A percentile compares a stretch with the other conserved stretches of the same genome.
phyloP scores from a whole-genome alignment of 2,113 vertebrate genomes.

The Cettia cetti region DNA sequence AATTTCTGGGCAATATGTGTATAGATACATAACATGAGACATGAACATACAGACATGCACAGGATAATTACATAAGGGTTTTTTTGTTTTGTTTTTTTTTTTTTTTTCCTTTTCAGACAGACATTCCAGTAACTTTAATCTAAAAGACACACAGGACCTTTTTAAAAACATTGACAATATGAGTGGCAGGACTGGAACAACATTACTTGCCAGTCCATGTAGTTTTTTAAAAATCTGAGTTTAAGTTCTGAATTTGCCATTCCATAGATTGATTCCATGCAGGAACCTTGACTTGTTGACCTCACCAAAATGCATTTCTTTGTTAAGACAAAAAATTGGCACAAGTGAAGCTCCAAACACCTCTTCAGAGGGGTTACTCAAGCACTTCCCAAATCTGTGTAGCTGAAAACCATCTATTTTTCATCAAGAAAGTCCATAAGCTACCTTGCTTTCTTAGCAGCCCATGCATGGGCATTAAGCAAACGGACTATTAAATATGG shows the following conservation, averaged over 20 bases:
- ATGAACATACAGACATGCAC: neutral
- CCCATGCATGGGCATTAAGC: neutral
- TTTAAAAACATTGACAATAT: neutral
- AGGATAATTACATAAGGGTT: neutral
- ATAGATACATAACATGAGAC: neutral
- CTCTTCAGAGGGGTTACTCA: neutral
- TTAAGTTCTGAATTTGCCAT: neutral
- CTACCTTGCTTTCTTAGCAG: neutral
- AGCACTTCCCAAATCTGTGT: neutral
- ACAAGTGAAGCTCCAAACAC: neutral
- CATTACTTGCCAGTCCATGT: neutral
- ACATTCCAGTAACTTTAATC: neutral
- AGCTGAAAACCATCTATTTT: neutral
- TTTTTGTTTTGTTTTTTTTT: too few relatives aligned
- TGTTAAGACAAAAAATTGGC: neutral
- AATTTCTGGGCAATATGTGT: neutral
- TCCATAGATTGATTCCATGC: neutral
- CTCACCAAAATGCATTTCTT: neutral
- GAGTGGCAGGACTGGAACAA: neutral
- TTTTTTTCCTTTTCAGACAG: neutral
- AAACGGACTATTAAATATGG: neutral
- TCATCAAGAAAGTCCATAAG: neutral
- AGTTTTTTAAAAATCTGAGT: neutral
- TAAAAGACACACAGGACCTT: neutral
- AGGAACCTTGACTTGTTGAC: neutral